Percentiles rank a stretch among this genome's conserved stretches.
Conservation (phyloP, 2,888 invertebrate genomes). For the Clepsis dumicolana region DNA sequence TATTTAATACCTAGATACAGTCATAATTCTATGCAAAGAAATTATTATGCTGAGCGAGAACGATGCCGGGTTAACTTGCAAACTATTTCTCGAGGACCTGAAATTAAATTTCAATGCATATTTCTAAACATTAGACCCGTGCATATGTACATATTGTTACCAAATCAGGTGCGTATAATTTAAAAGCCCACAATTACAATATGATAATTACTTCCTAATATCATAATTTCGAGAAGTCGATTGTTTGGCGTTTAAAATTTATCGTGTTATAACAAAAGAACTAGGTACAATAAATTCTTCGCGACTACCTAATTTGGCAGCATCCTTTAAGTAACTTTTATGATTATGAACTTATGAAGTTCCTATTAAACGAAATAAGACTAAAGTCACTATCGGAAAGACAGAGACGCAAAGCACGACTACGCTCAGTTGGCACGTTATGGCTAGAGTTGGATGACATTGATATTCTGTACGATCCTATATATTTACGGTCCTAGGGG, state of each 20-base stretch:
- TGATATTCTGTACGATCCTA: no score
- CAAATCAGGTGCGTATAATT: not conserved
- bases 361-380: not conserved
- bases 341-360: not conserved
- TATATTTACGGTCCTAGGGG: no score
- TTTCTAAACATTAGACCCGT: not conserved
- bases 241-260: no score
- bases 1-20: no score
- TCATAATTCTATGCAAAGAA: no score
- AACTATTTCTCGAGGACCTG: not conserved
- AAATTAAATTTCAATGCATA: conserved; percentile 12
- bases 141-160: not conserved
- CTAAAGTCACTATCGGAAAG: no score
- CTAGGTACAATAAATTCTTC: not conserved
- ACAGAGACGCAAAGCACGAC: not conserved
- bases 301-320: not conserved
- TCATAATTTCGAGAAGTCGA: not conserved
- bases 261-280: not conserved
- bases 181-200: not conserved
- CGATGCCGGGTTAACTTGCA: no score
- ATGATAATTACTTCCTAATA: not conserved
- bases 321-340: not conserved
- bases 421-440: not conserved
- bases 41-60: no score
- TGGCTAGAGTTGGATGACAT: not conserved